Base-by-base conservation (phyloP, 2,797 vertebrate species). In the Sebastiscus albofasciatus region DNA sequence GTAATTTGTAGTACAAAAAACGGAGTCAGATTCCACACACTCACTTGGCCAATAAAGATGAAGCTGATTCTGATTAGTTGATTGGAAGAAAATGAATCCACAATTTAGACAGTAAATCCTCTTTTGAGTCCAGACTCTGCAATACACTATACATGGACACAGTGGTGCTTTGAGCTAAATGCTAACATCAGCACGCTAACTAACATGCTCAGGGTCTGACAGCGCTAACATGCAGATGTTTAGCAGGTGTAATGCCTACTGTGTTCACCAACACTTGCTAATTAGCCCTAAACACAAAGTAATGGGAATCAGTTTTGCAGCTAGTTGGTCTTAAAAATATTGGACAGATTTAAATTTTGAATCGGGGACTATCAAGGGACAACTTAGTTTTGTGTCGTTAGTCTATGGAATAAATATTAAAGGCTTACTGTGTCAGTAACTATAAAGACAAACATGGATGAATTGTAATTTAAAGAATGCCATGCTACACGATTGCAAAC, bases 401-500 rank as follows among this genome's bases (percentile, higher is more conserved):
- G 18, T 56, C 10, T 26, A 14, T 12, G 31, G 49, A 67, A 16
- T 56, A 29, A 42, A 6, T 54, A 49, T 67, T 13, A 13, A 60
- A n/a, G 8, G 5, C 7, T 22, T 46, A 20, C 12, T 36, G 13
- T 24, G 12, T 71, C 10, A 56, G 6, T 42, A 27, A 29, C 14
- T 71, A 1, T 56, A 39, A 66, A 69, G 66, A 61, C 10, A 49
- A 67, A 79, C 33, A 22, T 20, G n/a, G 52, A 31, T 58, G 60
- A 70, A 71, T 67, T 77, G 20, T 60, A 52, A 67, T 85, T 74
- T 66, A 64, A 64, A 65, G 58, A 71, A 83, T 85, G 79, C 80
- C 33, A 72, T 55, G 67, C 73, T 62, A 26, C 62, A 77, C 24
- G 34, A 74, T 9, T 31, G 77, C 65, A 84, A 86, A 82, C 60